phyloP scores from a whole-genome alignment of 1,140 invertebrate genomes.

The Drosophila rhopaloa region DNA sequence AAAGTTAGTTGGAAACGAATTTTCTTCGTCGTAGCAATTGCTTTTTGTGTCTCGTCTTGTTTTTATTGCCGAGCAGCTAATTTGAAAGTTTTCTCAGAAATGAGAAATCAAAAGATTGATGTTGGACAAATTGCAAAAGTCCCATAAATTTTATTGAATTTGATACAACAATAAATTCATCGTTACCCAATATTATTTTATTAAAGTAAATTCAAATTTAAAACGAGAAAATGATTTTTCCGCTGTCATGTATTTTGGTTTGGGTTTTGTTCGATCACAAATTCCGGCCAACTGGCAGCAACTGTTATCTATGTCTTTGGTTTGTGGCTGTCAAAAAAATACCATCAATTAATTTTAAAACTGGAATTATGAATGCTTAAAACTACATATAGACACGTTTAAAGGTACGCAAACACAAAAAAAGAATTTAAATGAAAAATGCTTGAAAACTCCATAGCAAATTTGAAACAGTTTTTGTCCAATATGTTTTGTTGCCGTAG shows the following conservation, averaged over 20 bases:
- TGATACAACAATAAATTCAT: neutral
- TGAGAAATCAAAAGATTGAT: slow-evolving; percentile 54
- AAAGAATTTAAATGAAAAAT: slow-evolving; percentile 54
- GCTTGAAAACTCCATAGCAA: slow-evolving; percentile 18
- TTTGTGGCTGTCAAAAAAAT: slow-evolving; percentile 58
- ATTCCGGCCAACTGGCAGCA: neutral
- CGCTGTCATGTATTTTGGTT: neutral
- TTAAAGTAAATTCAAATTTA: neutral
- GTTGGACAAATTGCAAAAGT: slow-evolving; percentile 28
- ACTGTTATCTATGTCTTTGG: slow-evolving; percentile 23
- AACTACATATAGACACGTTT: slow-evolving; percentile 19
- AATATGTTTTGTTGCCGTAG: slow-evolving; percentile 40
- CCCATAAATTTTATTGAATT: slow-evolving; percentile 2
- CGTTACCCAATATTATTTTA: neutral
- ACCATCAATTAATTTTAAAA: slow-evolving; percentile 70
- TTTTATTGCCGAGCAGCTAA: slow-evolving; percentile 60
- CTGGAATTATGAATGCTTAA: slow-evolving; percentile 30
- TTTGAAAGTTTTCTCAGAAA: slow-evolving; percentile 60
- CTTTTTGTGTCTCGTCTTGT: slow-evolving; percentile 46
- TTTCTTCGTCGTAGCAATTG: slow-evolving; percentile 59
- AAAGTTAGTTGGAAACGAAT: slow-evolving; percentile 50
- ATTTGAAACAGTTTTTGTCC: slow-evolving; percentile 35
- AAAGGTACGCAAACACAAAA: slow-evolving; percentile 32
- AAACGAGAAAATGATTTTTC: neutral
- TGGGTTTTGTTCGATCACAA: slow-evolving; percentile 1